phyloP scores from a whole-genome alignment of 2,888 invertebrate species.

The Phengaris arion region DNA sequence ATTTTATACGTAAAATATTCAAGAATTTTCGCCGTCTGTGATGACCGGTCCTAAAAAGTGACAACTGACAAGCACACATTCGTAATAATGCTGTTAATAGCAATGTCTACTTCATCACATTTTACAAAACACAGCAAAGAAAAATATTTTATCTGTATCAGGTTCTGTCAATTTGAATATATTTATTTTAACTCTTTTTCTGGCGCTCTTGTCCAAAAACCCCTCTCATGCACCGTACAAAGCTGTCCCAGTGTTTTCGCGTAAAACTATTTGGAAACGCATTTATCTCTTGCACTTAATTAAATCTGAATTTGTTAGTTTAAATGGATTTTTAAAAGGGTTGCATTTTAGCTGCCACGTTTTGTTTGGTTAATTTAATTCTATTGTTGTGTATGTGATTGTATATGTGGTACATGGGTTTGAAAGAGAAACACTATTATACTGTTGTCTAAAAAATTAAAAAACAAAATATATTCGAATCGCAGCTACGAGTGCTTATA shows the following conservation, averaged over 20 bases:
- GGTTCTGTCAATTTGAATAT: neutral
- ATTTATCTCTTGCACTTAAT: conserved; percentile 23
- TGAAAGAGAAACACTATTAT: too few species aligned
- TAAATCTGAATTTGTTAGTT: conserved; percentile 22
- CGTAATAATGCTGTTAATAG: too few species aligned
- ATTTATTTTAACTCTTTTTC: neutral
- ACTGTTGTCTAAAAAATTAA: too few species aligned
- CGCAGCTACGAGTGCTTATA: too few species aligned
- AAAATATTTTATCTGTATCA: too few species aligned
- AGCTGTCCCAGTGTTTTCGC: conserved; percentile 13
- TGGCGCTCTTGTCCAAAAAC: neutral
- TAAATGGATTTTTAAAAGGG: conserved; percentile 15
- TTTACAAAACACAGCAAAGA: too few species aligned
- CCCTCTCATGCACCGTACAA: neutral
- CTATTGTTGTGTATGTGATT: neutral
- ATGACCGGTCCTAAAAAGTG: too few species aligned
- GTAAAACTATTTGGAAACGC: conserved; percentile 16
- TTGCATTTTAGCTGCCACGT: conserved; percentile 3
- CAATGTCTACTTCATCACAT: too few species aligned
- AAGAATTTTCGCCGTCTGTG: too few species aligned
- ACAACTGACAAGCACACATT: too few species aligned
- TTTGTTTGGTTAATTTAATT: neutral
- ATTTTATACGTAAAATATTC: too few species aligned
- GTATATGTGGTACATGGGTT: neutral
- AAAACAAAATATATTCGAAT: too few species aligned